Percentiles rank a stretch among this genome's conserved stretches.
phyloP scores from a whole-genome alignment of 2,797 vertebrate genomes.

The Acanthiza pusilla region DNA sequence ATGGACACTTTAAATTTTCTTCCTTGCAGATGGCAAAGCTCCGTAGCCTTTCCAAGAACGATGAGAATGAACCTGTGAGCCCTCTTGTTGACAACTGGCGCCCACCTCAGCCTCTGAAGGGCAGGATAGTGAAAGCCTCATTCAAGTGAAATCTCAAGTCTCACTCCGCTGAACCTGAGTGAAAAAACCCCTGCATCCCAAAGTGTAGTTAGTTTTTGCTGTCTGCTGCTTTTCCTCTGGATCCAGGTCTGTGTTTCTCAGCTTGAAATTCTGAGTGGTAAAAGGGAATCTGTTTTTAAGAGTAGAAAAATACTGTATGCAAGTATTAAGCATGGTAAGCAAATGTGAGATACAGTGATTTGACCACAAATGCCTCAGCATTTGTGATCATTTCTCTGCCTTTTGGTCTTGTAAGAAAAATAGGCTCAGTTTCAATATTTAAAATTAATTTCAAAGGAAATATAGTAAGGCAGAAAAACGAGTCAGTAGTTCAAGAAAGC shows the following conservation, averaged over 20 bases:
- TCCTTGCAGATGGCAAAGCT: constrained; percentile 87
- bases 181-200: background rate
- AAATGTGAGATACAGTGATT: background rate
- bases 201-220: constrained; percentile 27
- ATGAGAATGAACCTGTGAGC: constrained; percentile 75
- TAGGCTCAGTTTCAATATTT: background rate
- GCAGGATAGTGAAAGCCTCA: constrained; percentile 83
- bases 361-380: background rate
- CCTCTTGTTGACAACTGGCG: constrained; percentile 92
- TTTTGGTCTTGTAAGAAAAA: background rate
- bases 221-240: constrained; percentile 19
- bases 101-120: constrained; percentile 88
- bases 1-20: background rate
- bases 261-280: constrained; percentile 24
- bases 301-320: background rate
- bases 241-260: constrained; percentile 12
- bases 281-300: constrained; percentile 15
- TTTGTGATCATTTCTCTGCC: background rate
- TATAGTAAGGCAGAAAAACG: background rate
- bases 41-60: constrained; percentile 83
- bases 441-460: background rate
- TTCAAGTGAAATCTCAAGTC: constrained; percentile 77
- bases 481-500: background rate
- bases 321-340: background rate
- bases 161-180: background rate